These are phyloP conservation scores for Oncopeltus fasciatus DNA, from an alignment of 1,140 invertebrate species.

Conservation along the genomic window DNA sequence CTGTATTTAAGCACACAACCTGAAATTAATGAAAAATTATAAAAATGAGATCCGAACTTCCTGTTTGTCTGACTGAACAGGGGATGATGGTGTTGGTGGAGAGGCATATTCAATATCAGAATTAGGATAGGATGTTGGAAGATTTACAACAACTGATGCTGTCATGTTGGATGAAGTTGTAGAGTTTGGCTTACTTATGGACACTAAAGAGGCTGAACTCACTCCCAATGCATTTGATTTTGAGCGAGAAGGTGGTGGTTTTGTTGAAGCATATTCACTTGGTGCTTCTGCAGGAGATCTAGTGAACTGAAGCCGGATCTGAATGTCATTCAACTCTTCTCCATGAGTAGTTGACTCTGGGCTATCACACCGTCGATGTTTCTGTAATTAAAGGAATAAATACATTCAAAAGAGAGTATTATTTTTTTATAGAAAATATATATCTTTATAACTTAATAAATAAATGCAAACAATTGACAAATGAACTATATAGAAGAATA, in stretches of 20 bases:
- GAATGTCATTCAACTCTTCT: constrained; percentile 22
- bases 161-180: constrained; percentile 29
- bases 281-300: constrained; percentile 3
- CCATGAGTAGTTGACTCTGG: constrained; percentile 17
- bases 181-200: constrained; percentile 28
- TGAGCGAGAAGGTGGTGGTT: constrained; percentile 3
- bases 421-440: too few relatives aligned
- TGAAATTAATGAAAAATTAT: constrained; percentile 16
- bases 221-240: constrained; percentile 11
- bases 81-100: constrained; percentile 24
- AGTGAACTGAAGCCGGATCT: constrained; percentile 19
- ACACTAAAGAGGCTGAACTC: constrained; percentile 22
- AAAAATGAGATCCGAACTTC: constrained; percentile 28
- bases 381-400: constrained; percentile 14
- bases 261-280: constrained; percentile 7
- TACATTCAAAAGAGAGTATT: too few relatives aligned
- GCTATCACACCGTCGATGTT: constrained; percentile 1
- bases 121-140: constrained; percentile 28
- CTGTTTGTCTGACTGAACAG: constrained; percentile 24
- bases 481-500: too few relatives aligned
- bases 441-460: too few relatives aligned
- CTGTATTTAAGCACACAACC: not conserved
- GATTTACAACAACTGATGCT: constrained; percentile 29
- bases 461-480: too few relatives aligned
- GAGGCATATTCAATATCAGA: constrained; percentile 27